A percentile compares a stretch with the other conserved stretches of the same genome.
phyloP scores from a whole-genome alignment of 2,888 invertebrate genomes.

The Noctua janthina region DNA sequence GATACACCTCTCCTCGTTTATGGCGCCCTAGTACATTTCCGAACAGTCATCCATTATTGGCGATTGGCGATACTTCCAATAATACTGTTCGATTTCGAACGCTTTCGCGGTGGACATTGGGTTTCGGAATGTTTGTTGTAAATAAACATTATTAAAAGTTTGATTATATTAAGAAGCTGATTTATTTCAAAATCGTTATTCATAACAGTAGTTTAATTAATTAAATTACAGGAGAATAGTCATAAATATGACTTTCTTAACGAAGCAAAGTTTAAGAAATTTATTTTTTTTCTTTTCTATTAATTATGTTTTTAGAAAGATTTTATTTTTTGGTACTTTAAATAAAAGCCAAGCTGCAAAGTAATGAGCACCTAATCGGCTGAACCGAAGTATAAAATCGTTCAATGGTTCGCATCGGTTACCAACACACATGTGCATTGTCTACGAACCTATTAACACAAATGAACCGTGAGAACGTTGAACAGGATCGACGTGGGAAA shows the following conservation, averaged over 20 bases:
- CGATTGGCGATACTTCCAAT: slow-evolving; percentile 84
- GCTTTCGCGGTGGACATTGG: background rate
- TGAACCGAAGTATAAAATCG: slow-evolving; percentile 44
- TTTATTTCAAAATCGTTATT: background rate
- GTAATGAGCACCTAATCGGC: slow-evolving; percentile 45
- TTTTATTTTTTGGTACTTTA: too few species aligned
- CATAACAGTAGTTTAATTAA: background rate
- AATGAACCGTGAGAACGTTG: slow-evolving; percentile 73
- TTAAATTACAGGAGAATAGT: background rate
- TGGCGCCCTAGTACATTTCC: slow-evolving; percentile 85
- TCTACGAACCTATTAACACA: slow-evolving; percentile 56
- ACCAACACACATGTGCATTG: slow-evolving; percentile 48
- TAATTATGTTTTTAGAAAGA: background rate
- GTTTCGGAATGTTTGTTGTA: background rate
- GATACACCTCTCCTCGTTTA: slow-evolving; percentile 75
- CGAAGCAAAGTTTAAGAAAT: background rate
- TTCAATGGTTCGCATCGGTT: slow-evolving; percentile 53
- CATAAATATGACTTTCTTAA: background rate
- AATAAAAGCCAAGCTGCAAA: slow-evolving; percentile 15
- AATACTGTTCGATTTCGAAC: slow-evolving; percentile 58
- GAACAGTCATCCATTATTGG: slow-evolving; percentile 88
- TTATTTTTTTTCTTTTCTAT: background rate
- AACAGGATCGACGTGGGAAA: slow-evolving; percentile 79
- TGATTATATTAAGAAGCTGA: background rate
- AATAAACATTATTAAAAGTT: background rate